Base-by-base conservation (phyloP, 2,113 vertebrate species). In the Accipiter virgatus region DNA sequence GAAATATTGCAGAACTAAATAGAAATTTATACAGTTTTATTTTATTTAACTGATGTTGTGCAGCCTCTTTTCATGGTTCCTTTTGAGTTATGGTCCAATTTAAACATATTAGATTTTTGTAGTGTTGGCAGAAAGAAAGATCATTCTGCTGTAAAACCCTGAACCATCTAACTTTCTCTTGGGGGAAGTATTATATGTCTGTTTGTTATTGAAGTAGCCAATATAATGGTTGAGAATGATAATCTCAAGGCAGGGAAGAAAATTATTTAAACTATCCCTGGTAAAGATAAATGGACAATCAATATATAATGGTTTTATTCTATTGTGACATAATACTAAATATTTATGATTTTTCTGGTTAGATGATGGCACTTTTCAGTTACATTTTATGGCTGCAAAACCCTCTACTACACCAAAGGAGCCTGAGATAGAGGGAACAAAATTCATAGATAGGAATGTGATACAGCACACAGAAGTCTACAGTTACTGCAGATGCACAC, bases 161-260 rank as follows among this genome's bases (percentile, higher is more conserved):
- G 70, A 95, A 97, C 92, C 21, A 67, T 87, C 53, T 87, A 81
- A 86, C 43, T 58, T 96, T 96, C 93, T 96, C 75, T 66, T 85
- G 43, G 15, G 73, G 80, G 92, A 96, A 94, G 80, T 83, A 94
- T 81, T 97, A 80, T 97, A 98, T 97, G 83, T 77, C 92, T 96
- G 72, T 95, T 96, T 97, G 85, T 94, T 97, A 93, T 88, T 96
- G 81, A 92, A 93, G 65, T 68, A 97, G 77, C n/a, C 20, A 79
- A 71, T 56, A 75, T 63, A 81, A 94, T 89, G 77, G 81, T 34
- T 90, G 42, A 97, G 55, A 96, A 42, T 95, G 50, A 96, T 95
- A 94, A 97, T 96, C 82, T 95, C 79, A 95, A 47, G 75, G 47
- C 70, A 88, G 71, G 45, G n/a, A 96, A 95, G 95, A 96, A 94